Evolutionary conservation across 2,797 vertebrate species (phyloP).

Genomic region (Enoplosus armatus): DNA sequence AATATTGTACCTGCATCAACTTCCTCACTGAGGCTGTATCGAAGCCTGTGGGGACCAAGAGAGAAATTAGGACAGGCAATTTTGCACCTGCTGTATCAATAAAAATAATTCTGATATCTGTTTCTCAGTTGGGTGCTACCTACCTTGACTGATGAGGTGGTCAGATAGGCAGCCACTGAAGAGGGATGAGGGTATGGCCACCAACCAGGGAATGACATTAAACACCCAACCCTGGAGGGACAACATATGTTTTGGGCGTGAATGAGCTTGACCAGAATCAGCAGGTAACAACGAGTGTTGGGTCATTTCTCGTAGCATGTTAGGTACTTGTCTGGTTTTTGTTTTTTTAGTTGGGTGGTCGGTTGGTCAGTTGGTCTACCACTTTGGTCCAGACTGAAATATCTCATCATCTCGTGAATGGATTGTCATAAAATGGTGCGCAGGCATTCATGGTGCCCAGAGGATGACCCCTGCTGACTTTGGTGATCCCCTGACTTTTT

Average conservation of each 20-base stretch:
- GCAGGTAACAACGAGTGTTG: not conserved
- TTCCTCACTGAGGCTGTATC: slow-evolving; percentile 93
- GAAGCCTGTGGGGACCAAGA: slow-evolving; percentile 84
- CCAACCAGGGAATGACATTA: slow-evolving; percentile 96
- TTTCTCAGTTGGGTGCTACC: not conserved
- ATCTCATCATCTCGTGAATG: not conserved
- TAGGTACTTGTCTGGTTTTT: not conserved
- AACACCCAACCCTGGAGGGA: slow-evolving; percentile 94
- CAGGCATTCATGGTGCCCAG: no score
- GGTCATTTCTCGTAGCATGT: not conserved
- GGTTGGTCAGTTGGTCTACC: not conserved
- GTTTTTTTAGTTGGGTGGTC: not conserved
- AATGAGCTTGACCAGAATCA: slow-evolving; percentile 16
- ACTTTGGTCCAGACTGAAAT: not conserved
- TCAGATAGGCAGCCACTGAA: slow-evolving; percentile 95
- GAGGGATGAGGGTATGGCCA: slow-evolving; percentile 92
- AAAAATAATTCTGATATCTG: not conserved
- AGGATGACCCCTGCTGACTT: no score
- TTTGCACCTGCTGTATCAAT: not conserved
- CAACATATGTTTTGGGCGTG: slow-evolving; percentile 4
- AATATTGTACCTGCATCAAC: slow-evolving; percentile 92
- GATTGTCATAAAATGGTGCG: no score
- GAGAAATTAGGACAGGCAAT: slow-evolving; percentile 9
- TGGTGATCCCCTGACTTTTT: no score
- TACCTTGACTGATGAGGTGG: slow-evolving; percentile 93